phyloP scores from a whole-genome alignment of 2,888 invertebrate species.

The Polyommatus icarus region DNA sequence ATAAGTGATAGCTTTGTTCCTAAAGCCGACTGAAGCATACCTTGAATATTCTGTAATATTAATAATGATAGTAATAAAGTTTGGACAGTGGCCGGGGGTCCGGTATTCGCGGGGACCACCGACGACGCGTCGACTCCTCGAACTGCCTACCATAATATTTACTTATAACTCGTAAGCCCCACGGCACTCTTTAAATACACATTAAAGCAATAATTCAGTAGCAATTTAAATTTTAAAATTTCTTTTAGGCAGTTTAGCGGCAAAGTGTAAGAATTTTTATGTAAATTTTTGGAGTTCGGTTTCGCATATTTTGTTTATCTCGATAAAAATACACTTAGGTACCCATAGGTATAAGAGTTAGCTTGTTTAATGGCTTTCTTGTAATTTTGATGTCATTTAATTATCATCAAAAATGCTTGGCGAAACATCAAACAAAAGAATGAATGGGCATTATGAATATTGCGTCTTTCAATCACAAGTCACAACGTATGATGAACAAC shows the following conservation, averaged over 20 bases:
- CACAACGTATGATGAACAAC: not conserved
- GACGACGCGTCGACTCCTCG: slow-evolving; percentile 51
- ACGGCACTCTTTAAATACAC: slow-evolving; percentile 31
- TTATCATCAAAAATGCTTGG: not conserved
- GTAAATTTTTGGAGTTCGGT: not conserved
- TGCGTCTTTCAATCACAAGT: not conserved
- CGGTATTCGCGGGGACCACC: slow-evolving; percentile 72
- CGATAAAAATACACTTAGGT: not conserved
- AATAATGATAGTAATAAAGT: slow-evolving; percentile 58
- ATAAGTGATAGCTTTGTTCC: not conserved
- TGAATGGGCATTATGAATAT: not conserved
- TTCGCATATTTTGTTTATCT: not conserved
- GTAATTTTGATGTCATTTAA: not conserved
- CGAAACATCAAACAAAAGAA: not conserved
- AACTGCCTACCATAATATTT: slow-evolving; percentile 45
- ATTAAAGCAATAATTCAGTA: slow-evolving; percentile 8
- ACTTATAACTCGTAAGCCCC: slow-evolving; percentile 36
- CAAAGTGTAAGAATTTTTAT: not conserved
- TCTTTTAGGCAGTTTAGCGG: not conserved
- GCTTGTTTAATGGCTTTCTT: not conserved
- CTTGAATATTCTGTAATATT: not conserved
- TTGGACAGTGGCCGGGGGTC: slow-evolving; percentile 59
- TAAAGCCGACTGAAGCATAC: not conserved
- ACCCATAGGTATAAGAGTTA: not conserved
- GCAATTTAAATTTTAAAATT: not conserved